Percentiles rank a stretch among this genome's conserved stretches.
phyloP scores from a whole-genome alignment of 2,113 vertebrate species.

The Gracilinanus agilis region DNA sequence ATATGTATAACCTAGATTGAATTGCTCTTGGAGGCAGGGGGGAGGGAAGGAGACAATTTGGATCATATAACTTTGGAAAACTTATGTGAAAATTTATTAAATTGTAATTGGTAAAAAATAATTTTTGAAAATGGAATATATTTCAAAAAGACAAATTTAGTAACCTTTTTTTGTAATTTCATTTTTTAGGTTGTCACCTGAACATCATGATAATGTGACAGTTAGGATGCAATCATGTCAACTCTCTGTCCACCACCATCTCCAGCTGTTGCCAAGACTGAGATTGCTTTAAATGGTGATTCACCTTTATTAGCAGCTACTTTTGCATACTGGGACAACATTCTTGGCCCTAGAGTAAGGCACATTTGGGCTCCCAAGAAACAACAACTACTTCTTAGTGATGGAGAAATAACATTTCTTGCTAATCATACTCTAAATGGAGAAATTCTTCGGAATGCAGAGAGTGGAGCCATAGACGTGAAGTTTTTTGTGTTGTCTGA shows the following conservation, averaged over 20 bases:
- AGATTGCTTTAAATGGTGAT: slow-evolving; percentile 91
- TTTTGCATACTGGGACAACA: slow-evolving; percentile 99
- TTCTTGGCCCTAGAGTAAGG: slow-evolving; percentile 95
- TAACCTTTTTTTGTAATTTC: slow-evolving; percentile 21
- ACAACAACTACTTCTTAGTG: slow-evolving; percentile 91
- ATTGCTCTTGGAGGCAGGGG: no score
- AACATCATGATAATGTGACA: slow-evolving; percentile 40
- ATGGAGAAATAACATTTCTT: slow-evolving; percentile 97
- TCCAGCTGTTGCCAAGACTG: slow-evolving; percentile 96
- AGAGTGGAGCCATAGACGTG: slow-evolving; percentile 96
- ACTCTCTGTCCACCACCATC: slow-evolving; percentile 95
- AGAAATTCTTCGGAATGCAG: slow-evolving; percentile 97
- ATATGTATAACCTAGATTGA: no score
- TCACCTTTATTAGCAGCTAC: slow-evolving; percentile 97
- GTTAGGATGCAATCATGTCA: slow-evolving; percentile 87
- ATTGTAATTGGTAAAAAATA: no score
- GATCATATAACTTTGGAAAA: no score
- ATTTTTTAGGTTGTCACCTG: slow-evolving; percentile 47
- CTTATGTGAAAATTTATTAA: no score
- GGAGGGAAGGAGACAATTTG: no score
- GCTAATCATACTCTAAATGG: slow-evolving; percentile 98
- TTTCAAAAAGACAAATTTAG: not conserved
- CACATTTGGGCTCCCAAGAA: slow-evolving; percentile 97
- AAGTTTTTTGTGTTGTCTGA: slow-evolving; percentile 98
- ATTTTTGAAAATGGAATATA: not conserved